phyloP scores from a whole-genome alignment of 2,797 vertebrate species.

The Eleutherodactylus coqui region DNA sequence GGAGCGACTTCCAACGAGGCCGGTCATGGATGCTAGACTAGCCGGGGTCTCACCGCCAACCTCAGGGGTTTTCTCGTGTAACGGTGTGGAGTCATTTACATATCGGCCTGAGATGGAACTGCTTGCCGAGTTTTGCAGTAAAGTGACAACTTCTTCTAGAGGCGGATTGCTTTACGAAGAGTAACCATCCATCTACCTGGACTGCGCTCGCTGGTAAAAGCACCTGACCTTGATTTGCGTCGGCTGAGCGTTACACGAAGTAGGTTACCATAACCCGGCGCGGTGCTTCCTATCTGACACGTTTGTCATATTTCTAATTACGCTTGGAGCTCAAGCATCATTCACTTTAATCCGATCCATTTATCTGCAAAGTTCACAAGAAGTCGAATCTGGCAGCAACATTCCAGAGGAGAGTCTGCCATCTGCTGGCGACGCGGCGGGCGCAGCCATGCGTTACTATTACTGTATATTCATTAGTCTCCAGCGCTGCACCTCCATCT shows the following conservation, averaged over 20 bases:
- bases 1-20: too few relatives aligned
- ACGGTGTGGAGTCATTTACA: too few relatives aligned
- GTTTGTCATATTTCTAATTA: slow-evolving; percentile 42
- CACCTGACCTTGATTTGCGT: slow-evolving; percentile 29
- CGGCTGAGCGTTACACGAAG: slow-evolving; percentile 5
- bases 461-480: neutral
- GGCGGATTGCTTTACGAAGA: too few relatives aligned
- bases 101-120: too few relatives aligned
- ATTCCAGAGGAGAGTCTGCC: neutral
- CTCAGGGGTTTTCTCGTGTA: too few relatives aligned
- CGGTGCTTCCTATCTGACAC: slow-evolving; percentile 32
- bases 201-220: neutral
- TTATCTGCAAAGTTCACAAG: neutral
- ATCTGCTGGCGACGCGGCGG: slow-evolving; percentile 34
- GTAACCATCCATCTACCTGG: too few relatives aligned
- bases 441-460: too few relatives aligned
- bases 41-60: too few relatives aligned
- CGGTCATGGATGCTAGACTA: too few relatives aligned
- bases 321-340: slow-evolving; percentile 16
- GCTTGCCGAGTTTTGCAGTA: too few relatives aligned
- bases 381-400: neutral
- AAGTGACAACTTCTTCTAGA: too few relatives aligned
- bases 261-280: neutral
- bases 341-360: slow-evolving; percentile 25
- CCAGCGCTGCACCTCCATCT: neutral